phyloP scores from a whole-genome alignment of 2,888 invertebrate genomes.

The Pandemis cinnamomeana region DNA sequence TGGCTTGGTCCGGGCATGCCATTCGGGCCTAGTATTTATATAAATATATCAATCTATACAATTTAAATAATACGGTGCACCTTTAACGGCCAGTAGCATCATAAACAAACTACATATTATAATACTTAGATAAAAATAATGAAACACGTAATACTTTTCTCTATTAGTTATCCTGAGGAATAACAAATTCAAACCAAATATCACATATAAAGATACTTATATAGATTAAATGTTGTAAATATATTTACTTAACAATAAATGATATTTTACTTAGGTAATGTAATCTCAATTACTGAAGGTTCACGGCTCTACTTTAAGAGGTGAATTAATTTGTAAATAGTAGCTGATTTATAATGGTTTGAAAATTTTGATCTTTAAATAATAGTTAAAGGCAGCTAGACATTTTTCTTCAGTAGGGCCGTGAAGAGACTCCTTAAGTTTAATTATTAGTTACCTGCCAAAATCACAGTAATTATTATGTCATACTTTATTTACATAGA shows the following conservation, averaged over 20 bases:
- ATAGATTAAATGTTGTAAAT: slow-evolving; percentile 63
- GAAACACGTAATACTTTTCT: slow-evolving; percentile 55
- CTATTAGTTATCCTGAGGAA: slow-evolving; percentile 55
- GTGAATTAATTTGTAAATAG: slow-evolving; percentile 13
- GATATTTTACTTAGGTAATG: slow-evolving; percentile 55
- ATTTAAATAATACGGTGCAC: not conserved
- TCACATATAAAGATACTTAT: slow-evolving; percentile 67
- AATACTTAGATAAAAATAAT: slow-evolving; percentile 12
- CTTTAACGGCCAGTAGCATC: slow-evolving; percentile 46
- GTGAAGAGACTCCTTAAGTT: slow-evolving; percentile 10
- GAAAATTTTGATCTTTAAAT: not conserved
- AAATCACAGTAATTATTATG: slow-evolving; percentile 34
- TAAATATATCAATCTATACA: not conserved
- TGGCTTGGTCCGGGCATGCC: no score
- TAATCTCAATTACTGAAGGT: slow-evolving; percentile 69
- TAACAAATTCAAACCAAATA: slow-evolving; percentile 77
- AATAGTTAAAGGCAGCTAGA: not conserved
- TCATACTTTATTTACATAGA: not conserved
- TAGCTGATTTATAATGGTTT: not conserved
- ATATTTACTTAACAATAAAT: slow-evolving; percentile 48
- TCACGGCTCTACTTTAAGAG: slow-evolving; percentile 16
- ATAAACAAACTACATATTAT: slow-evolving; percentile 40
- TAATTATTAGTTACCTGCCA: slow-evolving; percentile 35
- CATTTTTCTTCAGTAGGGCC: not conserved
- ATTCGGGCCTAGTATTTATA: no score